phyloP scores from a whole-genome alignment of 1,140 invertebrate species.

The Diorhabda sublineata region DNA sequence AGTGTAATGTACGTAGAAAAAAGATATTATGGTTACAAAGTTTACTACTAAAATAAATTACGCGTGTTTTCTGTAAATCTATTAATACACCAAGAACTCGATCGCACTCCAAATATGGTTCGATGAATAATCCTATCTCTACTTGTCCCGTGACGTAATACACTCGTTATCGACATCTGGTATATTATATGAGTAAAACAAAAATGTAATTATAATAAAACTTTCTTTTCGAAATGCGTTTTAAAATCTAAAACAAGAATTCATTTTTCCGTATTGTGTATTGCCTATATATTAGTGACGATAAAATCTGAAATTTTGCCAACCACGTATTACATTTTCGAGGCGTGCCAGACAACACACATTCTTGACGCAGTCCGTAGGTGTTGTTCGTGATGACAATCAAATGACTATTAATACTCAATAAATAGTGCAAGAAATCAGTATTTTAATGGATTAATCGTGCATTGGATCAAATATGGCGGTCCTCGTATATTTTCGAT shows the following conservation, averaged over 20 bases:
- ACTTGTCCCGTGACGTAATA: conserved; percentile 24
- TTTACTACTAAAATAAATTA: not conserved
- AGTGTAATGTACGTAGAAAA: no score
- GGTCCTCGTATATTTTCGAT: not conserved
- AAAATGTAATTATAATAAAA: no score
- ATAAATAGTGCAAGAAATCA: no score
- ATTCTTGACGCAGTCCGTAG: not conserved
- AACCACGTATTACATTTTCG: not conserved
- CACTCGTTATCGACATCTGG: not conserved
- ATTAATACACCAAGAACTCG: conserved; percentile 32
- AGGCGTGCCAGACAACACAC: not conserved
- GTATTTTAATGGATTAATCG: no score
- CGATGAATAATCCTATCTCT: conserved; percentile 10
- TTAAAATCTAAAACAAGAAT: not conserved
- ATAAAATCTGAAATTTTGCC: not conserved
- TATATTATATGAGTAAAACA: not conserved
- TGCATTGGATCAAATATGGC: not conserved
- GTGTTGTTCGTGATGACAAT: not conserved
- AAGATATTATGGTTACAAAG: no score
- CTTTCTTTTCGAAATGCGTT: not conserved
- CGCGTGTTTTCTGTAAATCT: conserved; percentile 16
- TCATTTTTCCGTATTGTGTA: not conserved
- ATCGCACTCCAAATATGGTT: conserved; percentile 35
- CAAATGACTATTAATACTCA: no score
- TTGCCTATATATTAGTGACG: not conserved